Evolutionary conservation across 2,113 vertebrate genomes (phyloP), one percentile per base, ranked within the genome.

Genomic region (Rana temporaria): DNA sequence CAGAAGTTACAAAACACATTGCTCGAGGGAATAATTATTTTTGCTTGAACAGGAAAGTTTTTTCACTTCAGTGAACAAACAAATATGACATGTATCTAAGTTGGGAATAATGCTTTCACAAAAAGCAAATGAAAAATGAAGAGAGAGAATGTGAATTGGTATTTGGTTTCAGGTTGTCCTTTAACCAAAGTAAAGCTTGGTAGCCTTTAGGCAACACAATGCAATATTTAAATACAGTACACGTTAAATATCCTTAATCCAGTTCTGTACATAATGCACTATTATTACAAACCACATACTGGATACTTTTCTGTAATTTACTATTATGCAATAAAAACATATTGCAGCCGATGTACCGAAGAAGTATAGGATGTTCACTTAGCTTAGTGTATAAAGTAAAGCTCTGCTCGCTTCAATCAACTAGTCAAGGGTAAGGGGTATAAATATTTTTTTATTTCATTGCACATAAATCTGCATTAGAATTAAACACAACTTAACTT

Each of bases 31-130:
- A 53, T 63, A 4, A 59, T 48, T 4, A 53, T 5, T 74, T 30
- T 74, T 77, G 67, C 0, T 57, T 4, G 15, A 63, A 84, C 65
- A 60, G 0, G 79, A 81, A 68, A 0, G 71, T 85, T 75, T 66
- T 73, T 14, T 76, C 78, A 4, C 4, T 14, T 3, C 68, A 1
- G 17, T 57, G 71, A 48, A 86, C 26, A 86, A 26, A 24, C 1
- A 79, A 72, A 72, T 63, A 0, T 72, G 55, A 85, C 78, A 87
- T 7, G 1, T 19, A 16, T 0, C 22, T 85, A 19, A 9, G 72
- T 4, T 5, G 1, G 32, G 4, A 11, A 17, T 26, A 32, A 1
- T 17, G 18, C 22, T 24, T 67, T 18, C 7, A n/a, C 22, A 19
- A 53, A 60, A 1, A 2, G 0, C 53, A 22, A 26, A 7, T 71